Evolutionary conservation across 2,888 invertebrate genomes (phyloP), one percentile per base, ranked within the genome.

Genomic region (Epirrhoe tristata): DNA sequence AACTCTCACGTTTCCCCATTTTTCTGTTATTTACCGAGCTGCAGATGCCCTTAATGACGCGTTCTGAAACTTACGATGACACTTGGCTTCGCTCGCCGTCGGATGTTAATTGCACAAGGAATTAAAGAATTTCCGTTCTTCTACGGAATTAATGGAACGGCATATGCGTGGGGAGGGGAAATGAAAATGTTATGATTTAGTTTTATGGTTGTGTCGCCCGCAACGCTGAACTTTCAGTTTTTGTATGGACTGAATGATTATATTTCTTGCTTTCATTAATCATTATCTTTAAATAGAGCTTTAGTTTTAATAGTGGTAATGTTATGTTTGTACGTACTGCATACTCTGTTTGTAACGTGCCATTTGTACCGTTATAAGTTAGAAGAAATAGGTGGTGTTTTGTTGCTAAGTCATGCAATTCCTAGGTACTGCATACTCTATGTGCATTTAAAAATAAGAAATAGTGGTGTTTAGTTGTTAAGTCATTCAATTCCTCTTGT

Each of bases 31-130:
- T 91, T 91, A 91, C 87, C 88, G 85, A 85, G 88, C 83, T 93
- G 90, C 93, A 93, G 93, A 93, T 93, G 93, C 90, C 91, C 85
- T 89, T 93, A 93, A 93, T 91, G 93, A 92, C 92, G 91, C 89
- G 89, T 88, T 86, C 86, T 90, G 92, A 92, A 92, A 93, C 92
- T 93, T 93, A 93, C 88, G 93, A 93, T 93, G 93, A 92, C 92
- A 93, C 93, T 93, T 93, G 90, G 90, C 91, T 81, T 81, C 80
- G 86, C 87, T 80, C 81, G 82, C 81, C 82, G 74, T 71, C 72
- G 75, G 81, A 77, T 89, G 87, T 91, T 93, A 93, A 93, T 93
- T 93, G 92, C 92, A 77, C 79, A 81, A 89, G 88, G 82, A 89
- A 92, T 93, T 93, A 92, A 92, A 91, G 90, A 91, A 90, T 90